Conservation (phyloP, 64 coral and sea anemone genomes). For the Trachythela sp. region DNA sequence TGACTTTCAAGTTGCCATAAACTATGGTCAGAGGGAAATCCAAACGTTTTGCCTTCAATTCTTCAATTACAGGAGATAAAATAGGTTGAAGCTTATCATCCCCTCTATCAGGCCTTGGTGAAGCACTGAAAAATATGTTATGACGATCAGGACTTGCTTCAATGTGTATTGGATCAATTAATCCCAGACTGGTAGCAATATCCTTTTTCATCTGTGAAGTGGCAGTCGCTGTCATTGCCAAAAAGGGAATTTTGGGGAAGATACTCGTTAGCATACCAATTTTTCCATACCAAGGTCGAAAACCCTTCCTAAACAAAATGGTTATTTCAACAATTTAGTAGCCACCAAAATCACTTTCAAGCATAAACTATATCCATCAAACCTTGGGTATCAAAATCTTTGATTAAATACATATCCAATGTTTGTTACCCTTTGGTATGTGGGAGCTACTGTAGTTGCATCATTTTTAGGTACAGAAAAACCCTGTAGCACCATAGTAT, state of each 20-base stretch:
- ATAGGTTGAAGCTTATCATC: not conserved
- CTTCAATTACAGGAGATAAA: not conserved
- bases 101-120: not conserved
- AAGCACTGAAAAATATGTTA: not conserved
- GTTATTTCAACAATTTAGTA: too few species aligned
- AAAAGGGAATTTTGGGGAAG: conserved; percentile 25
- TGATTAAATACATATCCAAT: too few species aligned
- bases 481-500: too few species aligned
- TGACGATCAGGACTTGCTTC: not conserved
- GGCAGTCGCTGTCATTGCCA: conserved; percentile 51
- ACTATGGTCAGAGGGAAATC: not conserved
- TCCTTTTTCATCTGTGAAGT: not conserved
- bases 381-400: too few species aligned
- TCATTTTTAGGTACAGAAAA: too few species aligned
- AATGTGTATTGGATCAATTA: not conserved
- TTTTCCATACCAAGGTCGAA: conserved; percentile 29
- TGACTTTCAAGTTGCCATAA: not conserved
- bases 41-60: not conserved
- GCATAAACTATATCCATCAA: too few species aligned
- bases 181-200: conserved; percentile 16
- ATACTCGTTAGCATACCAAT: conserved; percentile 29
- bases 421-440: too few species aligned
- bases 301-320: conserved; percentile 9
- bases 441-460: too few species aligned
- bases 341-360: too few species aligned